Conservation (phyloP, 2,113 vertebrate species). For the Bettongia penicillata region DNA sequence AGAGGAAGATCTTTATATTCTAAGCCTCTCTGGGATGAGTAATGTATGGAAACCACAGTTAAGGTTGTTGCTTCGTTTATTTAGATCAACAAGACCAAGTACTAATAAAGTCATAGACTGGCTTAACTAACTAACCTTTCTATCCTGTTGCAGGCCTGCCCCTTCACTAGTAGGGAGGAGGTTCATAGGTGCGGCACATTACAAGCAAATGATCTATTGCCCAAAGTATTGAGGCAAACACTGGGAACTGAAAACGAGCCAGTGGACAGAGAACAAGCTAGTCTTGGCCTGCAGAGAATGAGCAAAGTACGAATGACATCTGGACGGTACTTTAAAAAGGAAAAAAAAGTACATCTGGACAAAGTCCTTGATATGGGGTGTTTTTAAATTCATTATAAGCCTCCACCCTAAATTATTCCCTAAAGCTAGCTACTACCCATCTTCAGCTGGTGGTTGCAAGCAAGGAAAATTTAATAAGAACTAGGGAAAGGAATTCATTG, state of each 20-base stretch:
- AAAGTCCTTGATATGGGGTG: neutral
- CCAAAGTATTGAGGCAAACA: neutral
- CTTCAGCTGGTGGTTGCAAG: neutral
- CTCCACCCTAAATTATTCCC: neutral
- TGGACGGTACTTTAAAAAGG: neutral
- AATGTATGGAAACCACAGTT: neutral
- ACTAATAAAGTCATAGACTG: no score
- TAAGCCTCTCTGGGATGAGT: neutral
- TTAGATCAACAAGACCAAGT: neutral
- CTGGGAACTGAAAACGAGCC: neutral
- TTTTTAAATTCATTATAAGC: neutral
- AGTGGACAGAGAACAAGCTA: neutral
- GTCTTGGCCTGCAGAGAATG: neutral
- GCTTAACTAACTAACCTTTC: neutral
- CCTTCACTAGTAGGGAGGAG: neutral
- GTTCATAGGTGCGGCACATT: neutral
- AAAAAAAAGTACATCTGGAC: neutral
- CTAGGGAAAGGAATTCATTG: neutral
- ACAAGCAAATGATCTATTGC: neutral
- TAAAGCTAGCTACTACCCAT: neutral
- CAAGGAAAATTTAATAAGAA: neutral
- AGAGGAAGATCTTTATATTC: conserved; percentile 1
- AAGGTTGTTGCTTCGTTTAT: conserved; percentile 9
- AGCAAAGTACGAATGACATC: neutral
- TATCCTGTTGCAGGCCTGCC: neutral